Evolutionary conservation across 2,888 invertebrate genomes (phyloP).

Genomic region (Melanotus villosus): DNA sequence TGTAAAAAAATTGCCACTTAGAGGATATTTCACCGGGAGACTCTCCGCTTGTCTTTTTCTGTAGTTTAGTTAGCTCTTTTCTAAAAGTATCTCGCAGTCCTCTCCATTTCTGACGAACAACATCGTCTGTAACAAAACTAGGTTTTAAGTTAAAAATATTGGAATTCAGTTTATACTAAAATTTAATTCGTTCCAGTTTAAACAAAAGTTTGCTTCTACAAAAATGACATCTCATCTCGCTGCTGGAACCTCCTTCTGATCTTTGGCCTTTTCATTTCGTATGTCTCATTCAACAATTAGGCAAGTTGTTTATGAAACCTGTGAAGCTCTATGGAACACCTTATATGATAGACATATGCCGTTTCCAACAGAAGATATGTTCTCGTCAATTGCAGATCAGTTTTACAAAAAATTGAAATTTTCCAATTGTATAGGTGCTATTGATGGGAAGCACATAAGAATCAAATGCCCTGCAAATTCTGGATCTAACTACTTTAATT

Average conservation of each 20-base stretch:
- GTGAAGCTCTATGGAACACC: constrained; percentile 15
- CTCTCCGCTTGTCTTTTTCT: constrained; percentile 14
- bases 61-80: not conserved
- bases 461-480: constrained; percentile 10
- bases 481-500: constrained; percentile 18
- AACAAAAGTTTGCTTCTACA: no score
- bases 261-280: constrained; percentile 5
- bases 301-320: constrained; percentile 7
- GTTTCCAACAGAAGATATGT: constrained; percentile 7
- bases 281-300: constrained; percentile 12
- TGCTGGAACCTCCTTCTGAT: not conserved
- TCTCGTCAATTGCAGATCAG: not conserved
- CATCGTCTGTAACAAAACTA: constrained; percentile 1
- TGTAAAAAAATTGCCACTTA: not conserved
- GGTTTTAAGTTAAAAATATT: not conserved
- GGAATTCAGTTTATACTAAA: no score
- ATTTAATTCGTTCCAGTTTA: no score
- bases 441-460: not conserved
- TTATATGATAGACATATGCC: constrained; percentile 1
- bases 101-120: constrained; percentile 17
- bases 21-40: not conserved
- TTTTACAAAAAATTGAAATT: constrained; percentile 19
- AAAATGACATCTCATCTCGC: not conserved
- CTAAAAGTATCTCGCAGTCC: constrained; percentile 18
- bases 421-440: no score